These are phyloP conservation scores for Apus apus DNA, from an alignment of 2,113 vertebrate genomes.

Conservation along the genomic window DNA sequence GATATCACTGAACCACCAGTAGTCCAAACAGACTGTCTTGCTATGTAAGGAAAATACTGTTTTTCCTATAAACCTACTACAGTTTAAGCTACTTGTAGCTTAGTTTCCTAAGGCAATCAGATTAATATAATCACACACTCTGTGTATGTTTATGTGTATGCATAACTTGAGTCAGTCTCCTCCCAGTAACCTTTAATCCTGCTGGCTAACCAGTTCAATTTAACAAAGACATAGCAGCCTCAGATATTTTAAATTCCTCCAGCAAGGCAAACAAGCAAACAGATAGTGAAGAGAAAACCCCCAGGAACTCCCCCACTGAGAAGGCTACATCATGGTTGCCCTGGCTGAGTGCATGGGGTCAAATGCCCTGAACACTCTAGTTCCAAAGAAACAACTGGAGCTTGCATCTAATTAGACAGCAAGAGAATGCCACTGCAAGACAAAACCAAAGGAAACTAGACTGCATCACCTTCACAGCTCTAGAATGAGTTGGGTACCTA, in stretches of 20 bases:
- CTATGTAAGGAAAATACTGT: background rate
- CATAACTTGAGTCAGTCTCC: background rate
- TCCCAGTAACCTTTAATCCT: background rate
- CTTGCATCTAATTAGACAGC: background rate
- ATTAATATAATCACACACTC: background rate
- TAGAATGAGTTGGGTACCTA: background rate
- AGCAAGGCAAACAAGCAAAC: background rate
- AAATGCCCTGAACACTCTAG: background rate
- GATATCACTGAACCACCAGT: background rate
- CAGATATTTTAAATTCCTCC: background rate
- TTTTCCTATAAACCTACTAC: background rate
- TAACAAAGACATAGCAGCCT: background rate
- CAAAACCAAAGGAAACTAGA: background rate
- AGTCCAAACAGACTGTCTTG: background rate
- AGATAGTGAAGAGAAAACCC: background rate
- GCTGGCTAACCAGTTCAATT: background rate
- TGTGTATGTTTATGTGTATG: background rate
- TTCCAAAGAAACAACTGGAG: background rate
- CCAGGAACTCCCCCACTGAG: background rate
- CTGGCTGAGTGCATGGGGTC: background rate
- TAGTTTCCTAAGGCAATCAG: background rate
- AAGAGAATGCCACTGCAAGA: background rate
- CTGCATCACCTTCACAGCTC: background rate
- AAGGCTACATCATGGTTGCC: background rate
- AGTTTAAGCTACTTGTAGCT: background rate